These are phyloP conservation scores for Tipula confusa DNA, from an alignment of 2,888 invertebrate species.

Conservation along the genomic window DNA sequence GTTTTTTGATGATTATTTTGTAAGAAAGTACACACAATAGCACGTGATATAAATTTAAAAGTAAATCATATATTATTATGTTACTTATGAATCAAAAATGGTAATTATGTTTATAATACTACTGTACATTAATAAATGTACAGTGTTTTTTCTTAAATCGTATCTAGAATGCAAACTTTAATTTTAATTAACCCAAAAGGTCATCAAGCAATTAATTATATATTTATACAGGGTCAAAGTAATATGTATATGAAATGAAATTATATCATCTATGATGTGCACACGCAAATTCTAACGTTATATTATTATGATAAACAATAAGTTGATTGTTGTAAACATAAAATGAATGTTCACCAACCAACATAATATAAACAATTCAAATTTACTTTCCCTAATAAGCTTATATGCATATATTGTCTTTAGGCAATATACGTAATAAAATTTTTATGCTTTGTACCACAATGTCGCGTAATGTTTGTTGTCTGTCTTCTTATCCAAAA, in stretches of 20 bases:
- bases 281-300: not conserved
- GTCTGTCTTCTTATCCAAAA: not conserved
- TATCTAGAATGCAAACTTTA: not conserved
- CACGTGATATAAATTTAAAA: not conserved
- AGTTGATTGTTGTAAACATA: not conserved
- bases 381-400: not conserved
- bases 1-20: not conserved
- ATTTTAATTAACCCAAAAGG: constrained; percentile 4
- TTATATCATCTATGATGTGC: not conserved
- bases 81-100: not conserved
- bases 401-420: not conserved
- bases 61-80: not conserved
- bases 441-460: not conserved
- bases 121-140: not conserved
- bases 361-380: not conserved
- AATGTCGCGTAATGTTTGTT: not conserved
- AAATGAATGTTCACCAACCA: not conserved
- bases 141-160: too few relatives aligned
- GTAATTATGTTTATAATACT: not conserved
- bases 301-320: not conserved
- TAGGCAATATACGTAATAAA: not conserved
- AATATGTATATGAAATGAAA: not conserved
- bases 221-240: not conserved
- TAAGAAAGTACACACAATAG: not conserved
- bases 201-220: not conserved